A percentile compares a stretch with the other conserved stretches of the same genome.
These are phyloP conservation scores for Hypsibius dujardini DNA, from an alignment of 1,140 invertebrate genomes.

Conservation along the genomic window DNA sequence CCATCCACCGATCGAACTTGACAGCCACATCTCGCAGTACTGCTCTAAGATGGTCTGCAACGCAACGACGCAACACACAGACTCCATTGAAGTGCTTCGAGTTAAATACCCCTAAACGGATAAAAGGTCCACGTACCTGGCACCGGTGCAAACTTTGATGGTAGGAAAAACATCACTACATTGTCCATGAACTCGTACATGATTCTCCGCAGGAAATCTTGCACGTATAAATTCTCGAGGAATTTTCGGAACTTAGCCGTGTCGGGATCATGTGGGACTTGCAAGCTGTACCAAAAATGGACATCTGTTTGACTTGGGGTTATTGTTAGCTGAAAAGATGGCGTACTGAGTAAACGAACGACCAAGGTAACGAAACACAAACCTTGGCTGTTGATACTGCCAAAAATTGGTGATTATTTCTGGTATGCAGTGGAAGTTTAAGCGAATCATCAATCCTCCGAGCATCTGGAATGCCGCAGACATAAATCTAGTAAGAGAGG, in stretches of 20 bases:
- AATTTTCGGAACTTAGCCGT: neutral
- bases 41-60: neutral
- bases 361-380: neutral
- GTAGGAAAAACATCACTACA: neutral
- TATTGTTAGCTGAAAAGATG: no score
- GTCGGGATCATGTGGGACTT: neutral
- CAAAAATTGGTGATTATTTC: conserved; percentile 2
- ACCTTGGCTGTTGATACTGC: neutral
- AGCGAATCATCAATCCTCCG: neutral
- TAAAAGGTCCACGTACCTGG: neutral
- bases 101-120: neutral
- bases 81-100: neutral
- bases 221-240: neutral
- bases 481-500: neutral
- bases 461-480: conserved; percentile 1
- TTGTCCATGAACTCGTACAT: neutral
- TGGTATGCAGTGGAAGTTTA: conserved; percentile 10
- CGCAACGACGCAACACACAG: neutral
- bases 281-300: neutral
- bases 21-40: conserved; percentile 1
- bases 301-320: neutral
- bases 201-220: neutral
- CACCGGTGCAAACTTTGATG: neutral
- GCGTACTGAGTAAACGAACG: neutral
- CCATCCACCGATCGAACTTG: conserved; percentile 11